phyloP scores from a whole-genome alignment of 2,888 invertebrate genomes.

The Deladenus siricidicola region DNA sequence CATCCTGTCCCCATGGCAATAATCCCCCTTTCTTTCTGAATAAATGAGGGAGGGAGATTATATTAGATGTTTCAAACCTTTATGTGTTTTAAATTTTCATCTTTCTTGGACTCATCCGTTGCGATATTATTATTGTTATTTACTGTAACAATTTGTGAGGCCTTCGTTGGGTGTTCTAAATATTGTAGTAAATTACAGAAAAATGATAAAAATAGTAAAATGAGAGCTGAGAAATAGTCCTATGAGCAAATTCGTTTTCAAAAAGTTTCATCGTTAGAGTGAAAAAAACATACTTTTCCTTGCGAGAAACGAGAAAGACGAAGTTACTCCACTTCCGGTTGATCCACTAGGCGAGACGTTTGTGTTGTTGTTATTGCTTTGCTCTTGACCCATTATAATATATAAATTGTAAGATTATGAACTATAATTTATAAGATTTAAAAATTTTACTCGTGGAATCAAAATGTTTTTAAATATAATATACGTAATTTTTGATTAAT shows the following conservation, averaged over 20 bases:
- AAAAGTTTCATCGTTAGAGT: neutral
- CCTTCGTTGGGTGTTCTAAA: slow-evolving; percentile 15
- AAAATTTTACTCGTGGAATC: no score
- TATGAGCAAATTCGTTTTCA: neutral
- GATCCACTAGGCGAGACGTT: neutral
- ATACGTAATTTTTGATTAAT: no score
- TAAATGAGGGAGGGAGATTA: no score
- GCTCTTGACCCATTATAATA: slow-evolving; percentile 11
- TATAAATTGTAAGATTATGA: no score
- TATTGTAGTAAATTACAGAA: no score
- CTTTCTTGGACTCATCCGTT: slow-evolving; percentile 11
- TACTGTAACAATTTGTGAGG: slow-evolving; percentile 14
- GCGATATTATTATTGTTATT: slow-evolving; percentile 1
- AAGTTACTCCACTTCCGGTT: slow-evolving; percentile 22
- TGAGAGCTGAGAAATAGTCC: neutral
- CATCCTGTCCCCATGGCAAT: no score
- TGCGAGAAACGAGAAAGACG: slow-evolving; percentile 40
- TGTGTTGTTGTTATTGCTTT: slow-evolving; percentile 1
- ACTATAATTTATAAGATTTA: no score
- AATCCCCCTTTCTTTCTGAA: no score
- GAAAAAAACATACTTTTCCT: slow-evolving; percentile 20
- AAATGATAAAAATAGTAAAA: neutral
- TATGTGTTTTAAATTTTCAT: slow-evolving; percentile 18
- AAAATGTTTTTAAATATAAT: no score
- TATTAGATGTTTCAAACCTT: slow-evolving; percentile 10